Percentiles rank a stretch among this genome's conserved stretches.
These are phyloP conservation scores for Porites divaricata DNA, from an alignment of 92 coral and sea anemone genomes.

Conservation along the genomic window DNA sequence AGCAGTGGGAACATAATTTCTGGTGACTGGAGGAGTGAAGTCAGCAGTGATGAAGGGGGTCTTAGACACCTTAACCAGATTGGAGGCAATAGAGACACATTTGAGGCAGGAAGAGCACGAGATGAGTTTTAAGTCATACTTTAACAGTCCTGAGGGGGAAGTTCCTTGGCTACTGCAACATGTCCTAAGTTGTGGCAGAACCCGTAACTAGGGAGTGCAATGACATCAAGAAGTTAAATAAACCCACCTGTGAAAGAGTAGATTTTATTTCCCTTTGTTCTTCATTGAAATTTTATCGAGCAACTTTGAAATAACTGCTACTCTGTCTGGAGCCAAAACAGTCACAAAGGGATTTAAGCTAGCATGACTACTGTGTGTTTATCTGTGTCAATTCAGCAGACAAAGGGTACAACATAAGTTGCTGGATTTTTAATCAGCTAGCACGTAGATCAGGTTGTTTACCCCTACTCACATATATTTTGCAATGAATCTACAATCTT, in stretches of 20 bases:
- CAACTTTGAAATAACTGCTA: slow-evolving; percentile 28
- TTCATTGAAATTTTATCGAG: slow-evolving; percentile 3
- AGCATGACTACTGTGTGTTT: slow-evolving; percentile 24
- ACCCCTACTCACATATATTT: slow-evolving; percentile 21
- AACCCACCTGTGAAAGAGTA: slow-evolving; percentile 1
- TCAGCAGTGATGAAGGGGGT: slow-evolving; percentile 30
- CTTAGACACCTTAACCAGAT: slow-evolving; percentile 23
- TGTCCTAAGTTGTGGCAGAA: slow-evolving; percentile 26
- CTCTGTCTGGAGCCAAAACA: slow-evolving; percentile 23
- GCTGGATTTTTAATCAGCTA: slow-evolving; percentile 13
- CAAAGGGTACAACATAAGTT: neutral
- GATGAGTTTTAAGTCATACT: slow-evolving; percentile 36
- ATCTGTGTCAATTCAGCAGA: slow-evolving; percentile 15
- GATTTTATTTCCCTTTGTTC: slow-evolving; percentile 1
- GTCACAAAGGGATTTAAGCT: slow-evolving; percentile 19
- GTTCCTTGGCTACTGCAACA: slow-evolving; percentile 38
- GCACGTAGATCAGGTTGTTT: slow-evolving; percentile 21
- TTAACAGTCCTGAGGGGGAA: slow-evolving; percentile 31
- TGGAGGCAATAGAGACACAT: slow-evolving; percentile 46
- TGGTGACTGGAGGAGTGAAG: slow-evolving; percentile 59
- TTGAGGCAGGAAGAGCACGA: slow-evolving; percentile 36
- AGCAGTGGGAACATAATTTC: slow-evolving; percentile 29
- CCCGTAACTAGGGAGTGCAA: slow-evolving; percentile 12
- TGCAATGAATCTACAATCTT: slow-evolving; percentile 13
- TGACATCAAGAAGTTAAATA: neutral